Percentiles rank a stretch among this genome's conserved stretches.
Conservation (phyloP, 2,888 invertebrate genomes). For the Drosophila seclusa region DNA sequence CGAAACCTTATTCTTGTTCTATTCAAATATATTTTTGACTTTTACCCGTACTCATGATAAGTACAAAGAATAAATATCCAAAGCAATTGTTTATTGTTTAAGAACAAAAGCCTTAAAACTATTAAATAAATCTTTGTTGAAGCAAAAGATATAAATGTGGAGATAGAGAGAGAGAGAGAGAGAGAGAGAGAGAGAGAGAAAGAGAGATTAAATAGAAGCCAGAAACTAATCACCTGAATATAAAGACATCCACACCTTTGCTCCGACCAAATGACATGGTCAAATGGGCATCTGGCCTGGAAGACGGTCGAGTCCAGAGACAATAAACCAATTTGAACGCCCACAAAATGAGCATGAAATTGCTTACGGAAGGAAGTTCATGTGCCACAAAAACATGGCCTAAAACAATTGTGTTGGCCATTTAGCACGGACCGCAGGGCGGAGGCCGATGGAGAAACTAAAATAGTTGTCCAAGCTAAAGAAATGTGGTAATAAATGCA, state of each 20-base stretch:
- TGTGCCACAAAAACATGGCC: constrained; percentile 76
- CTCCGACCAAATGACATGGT: constrained; percentile 41
- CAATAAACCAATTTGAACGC: constrained; percentile 80
- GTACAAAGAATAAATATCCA: background rate
- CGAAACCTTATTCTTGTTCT: background rate
- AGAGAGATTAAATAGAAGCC: constrained; percentile 14
- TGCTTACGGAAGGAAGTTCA: constrained; percentile 84
- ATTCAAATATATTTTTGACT: background rate
- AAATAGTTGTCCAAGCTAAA: constrained; percentile 70
- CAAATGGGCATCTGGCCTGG: constrained; percentile 21
- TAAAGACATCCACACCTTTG: constrained; percentile 51
- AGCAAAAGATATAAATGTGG: background rate
- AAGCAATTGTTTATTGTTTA: background rate
- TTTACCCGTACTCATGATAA: background rate
- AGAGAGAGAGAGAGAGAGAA: background rate
- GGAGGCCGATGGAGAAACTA: constrained; percentile 40
- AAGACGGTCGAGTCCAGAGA: constrained; percentile 48
- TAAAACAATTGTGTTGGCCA: constrained; percentile 69
- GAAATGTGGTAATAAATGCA: constrained; percentile 51
- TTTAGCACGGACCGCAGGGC: constrained; percentile 40
- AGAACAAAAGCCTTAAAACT: background rate
- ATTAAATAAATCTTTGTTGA: constrained; percentile 3
- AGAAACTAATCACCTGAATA: constrained; percentile 36
- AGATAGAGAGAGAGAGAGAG: background rate
- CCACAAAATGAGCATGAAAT: constrained; percentile 85